Evolutionary conservation across 2,888 invertebrate genomes (phyloP).

Genomic region (Amphiduros pacificus): DNA sequence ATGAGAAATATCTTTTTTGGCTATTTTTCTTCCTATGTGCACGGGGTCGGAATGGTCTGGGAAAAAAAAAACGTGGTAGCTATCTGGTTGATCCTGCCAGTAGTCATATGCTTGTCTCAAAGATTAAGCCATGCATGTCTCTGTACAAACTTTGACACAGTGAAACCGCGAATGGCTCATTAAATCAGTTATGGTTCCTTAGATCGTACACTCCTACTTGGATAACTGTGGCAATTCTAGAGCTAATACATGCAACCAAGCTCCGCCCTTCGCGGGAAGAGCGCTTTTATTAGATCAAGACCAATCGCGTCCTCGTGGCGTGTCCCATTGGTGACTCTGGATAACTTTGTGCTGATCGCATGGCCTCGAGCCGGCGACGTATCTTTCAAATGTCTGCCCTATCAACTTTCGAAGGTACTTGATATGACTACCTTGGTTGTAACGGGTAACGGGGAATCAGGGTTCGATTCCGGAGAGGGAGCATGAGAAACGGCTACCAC

Average conservation of each 20-base stretch:
- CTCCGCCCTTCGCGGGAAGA: conserved; percentile 45
- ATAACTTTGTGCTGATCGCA: conserved; percentile 54
- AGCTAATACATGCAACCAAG: conserved; percentile 69
- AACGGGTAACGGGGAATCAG: conserved; percentile 76
- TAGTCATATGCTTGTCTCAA: conserved; percentile 72
- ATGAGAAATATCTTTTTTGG: too few relatives aligned
- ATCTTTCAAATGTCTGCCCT: conserved; percentile 67
- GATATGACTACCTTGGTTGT: conserved; percentile 70
- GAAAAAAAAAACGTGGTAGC: too few relatives aligned
- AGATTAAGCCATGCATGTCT: conserved; percentile 72
- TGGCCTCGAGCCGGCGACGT: conserved; percentile 44
- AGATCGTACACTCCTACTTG: conserved; percentile 60
- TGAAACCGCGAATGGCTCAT: conserved; percentile 59
- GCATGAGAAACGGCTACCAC: conserved; percentile 73
- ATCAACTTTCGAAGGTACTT: conserved; percentile 71
- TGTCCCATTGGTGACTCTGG: conserved; percentile 51
- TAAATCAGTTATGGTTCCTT: conserved; percentile 56
- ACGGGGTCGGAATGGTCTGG: too few relatives aligned
- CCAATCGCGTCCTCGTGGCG: conserved; percentile 56
- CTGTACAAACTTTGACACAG: conserved; percentile 61
- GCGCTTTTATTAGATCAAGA: conserved; percentile 66
- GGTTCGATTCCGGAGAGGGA: conserved; percentile 75
- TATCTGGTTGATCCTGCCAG: conserved; percentile 68
- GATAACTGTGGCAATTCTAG: conserved; percentile 71
- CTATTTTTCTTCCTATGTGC: too few relatives aligned